phyloP scores from a whole-genome alignment of 2,113 vertebrate genomes.

The Percopsis transmontana region DNA sequence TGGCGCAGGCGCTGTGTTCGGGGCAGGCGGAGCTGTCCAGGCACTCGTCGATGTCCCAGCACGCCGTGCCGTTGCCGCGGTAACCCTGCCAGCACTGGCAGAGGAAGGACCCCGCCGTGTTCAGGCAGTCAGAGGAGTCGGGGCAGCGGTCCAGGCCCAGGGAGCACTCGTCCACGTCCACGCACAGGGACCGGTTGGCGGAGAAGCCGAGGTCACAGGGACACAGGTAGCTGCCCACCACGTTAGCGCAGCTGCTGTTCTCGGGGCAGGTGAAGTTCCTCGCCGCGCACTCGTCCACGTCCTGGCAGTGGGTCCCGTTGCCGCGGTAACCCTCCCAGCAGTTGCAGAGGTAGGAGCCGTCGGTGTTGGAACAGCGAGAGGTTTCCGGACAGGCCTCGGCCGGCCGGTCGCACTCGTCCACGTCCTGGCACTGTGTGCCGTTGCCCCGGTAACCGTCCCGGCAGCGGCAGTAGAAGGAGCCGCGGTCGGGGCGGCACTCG shows the following conservation, averaged over 20 bases:
- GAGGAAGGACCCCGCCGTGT: conserved; percentile 71
- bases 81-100: conserved; percentile 79
- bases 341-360: conserved; percentile 75
- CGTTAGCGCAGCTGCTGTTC: conserved; percentile 76
- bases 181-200: conserved; percentile 68
- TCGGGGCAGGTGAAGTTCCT: conserved; percentile 69
- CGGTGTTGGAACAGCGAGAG: conserved; percentile 75
- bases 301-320: conserved; percentile 73
- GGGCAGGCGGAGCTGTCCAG: conserved; percentile 65
- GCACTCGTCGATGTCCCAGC: conserved; percentile 79
- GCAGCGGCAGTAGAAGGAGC: conserved; percentile 78
- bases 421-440: conserved; percentile 74
- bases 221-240: conserved; percentile 72
- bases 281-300: conserved; percentile 74
- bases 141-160: conserved; percentile 58
- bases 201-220: conserved; percentile 73
- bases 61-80: conserved; percentile 59
- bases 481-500: conserved; percentile 60
- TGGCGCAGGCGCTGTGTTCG: conserved; percentile 73
- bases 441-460: conserved; percentile 72
- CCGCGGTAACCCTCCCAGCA: conserved; percentile 77
- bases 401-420: conserved; percentile 72
- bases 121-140: conserved; percentile 71
- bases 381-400: conserved; percentile 61
- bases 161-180: conserved; percentile 79